A percentile compares a stretch with the other conserved stretches of the same genome.
phyloP scores from a whole-genome alignment of 2,888 invertebrate genomes.

The Melanotus villosus region DNA sequence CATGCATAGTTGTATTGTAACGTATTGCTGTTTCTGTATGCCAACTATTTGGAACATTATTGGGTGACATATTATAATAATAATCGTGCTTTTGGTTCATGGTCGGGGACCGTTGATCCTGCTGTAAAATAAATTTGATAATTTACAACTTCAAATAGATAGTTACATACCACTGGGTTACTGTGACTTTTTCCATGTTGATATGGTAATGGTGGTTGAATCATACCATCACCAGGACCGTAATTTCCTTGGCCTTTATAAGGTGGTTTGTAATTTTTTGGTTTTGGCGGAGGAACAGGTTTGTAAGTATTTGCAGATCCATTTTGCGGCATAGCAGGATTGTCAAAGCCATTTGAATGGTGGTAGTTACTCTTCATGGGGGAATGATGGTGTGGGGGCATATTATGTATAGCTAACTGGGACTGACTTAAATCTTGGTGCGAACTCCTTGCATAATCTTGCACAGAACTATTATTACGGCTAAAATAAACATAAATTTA shows the following conservation, averaged over 20 bases:
- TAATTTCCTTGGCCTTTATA: conserved; percentile 61
- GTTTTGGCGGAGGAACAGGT: conserved; percentile 93
- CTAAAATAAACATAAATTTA: conserved; percentile 47
- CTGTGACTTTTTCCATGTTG: conserved; percentile 68
- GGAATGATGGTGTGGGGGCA: conserved; percentile 60
- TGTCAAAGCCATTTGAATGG: conserved; percentile 62
- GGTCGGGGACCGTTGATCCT: conserved; percentile 63
- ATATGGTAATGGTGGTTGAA: conserved; percentile 61
- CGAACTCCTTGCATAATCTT: conserved; percentile 63
- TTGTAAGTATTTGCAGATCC: conserved; percentile 75
- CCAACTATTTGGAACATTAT: conserved; percentile 53
- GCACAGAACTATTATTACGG: conserved; percentile 58
- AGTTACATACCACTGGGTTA: conserved; percentile 66
- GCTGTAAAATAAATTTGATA: conserved; percentile 12
- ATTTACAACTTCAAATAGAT: no score
- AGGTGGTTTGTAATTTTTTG: conserved; percentile 90
- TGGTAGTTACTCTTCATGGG: conserved; percentile 59
- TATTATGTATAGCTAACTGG: conserved; percentile 65
- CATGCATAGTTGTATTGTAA: conserved; percentile 61
- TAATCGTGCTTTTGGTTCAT: conserved; percentile 63
- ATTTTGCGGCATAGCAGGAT: conserved; percentile 59
- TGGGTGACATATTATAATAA: conserved; percentile 61
- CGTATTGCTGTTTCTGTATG: conserved; percentile 60
- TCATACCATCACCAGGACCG: conserved; percentile 59
- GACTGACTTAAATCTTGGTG: conserved; percentile 67